Percentiles rank a stretch among this genome's conserved stretches.
phyloP scores from a whole-genome alignment of 1,140 invertebrate species.

The Drosophila sturtevanti region DNA sequence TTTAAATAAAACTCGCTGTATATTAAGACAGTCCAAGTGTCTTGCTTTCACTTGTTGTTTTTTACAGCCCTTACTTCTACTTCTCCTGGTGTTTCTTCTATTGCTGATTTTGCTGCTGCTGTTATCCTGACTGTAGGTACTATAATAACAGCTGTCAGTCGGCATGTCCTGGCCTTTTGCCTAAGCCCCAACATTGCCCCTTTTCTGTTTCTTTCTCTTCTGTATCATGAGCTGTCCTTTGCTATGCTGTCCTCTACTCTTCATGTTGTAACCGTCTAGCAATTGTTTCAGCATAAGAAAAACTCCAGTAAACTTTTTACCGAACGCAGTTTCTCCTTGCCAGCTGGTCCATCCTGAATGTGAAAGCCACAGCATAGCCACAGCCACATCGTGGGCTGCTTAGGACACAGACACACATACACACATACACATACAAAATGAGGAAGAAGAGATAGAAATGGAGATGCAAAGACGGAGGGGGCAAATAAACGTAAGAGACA shows the following conservation, averaged over 20 bases:
- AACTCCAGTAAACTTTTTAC: conserved; percentile 72
- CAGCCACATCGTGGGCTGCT: conserved; percentile 30
- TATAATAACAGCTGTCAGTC: conserved; percentile 71
- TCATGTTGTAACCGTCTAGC: conserved; percentile 27
- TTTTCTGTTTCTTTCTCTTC: background rate
- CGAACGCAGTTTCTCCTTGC: conserved; percentile 39
- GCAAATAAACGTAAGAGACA: background rate
- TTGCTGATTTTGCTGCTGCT: conserved; percentile 34
- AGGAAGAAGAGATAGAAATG: background rate
- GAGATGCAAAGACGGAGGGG: too few species aligned
- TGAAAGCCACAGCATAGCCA: conserved; percentile 22
- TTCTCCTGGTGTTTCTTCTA: background rate
- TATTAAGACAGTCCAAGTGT: conserved; percentile 34
- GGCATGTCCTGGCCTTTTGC: conserved; percentile 53
- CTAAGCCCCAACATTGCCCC: conserved; percentile 26
- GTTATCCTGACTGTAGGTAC: conserved; percentile 51
- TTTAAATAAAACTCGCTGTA: conserved; percentile 37
- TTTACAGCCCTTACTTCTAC: background rate
- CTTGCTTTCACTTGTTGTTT: conserved; percentile 52
- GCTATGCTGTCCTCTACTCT: background rate
- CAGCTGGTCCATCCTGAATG: conserved; percentile 54
- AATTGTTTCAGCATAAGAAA: conserved; percentile 75
- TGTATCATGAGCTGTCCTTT: background rate
- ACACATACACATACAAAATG: background rate
- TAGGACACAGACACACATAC: conserved; percentile 20